Evolutionary conservation across 2,113 vertebrate genomes (phyloP), one percentile per base, ranked within the genome.

Genomic region (Caloenas nicobarica): DNA sequence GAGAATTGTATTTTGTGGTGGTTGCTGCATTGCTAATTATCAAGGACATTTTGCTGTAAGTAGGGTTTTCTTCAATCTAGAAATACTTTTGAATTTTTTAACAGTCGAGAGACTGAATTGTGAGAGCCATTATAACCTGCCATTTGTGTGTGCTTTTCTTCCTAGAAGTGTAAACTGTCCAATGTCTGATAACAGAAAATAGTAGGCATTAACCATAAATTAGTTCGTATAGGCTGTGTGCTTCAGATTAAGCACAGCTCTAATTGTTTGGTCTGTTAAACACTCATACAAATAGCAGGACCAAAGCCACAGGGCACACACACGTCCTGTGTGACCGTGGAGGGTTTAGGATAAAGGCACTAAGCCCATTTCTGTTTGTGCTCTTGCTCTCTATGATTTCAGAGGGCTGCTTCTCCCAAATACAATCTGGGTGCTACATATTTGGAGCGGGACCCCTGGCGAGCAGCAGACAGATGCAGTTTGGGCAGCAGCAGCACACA

Each of bases 51-150:
- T 91, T 62, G 14, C 53, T 88, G 3, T 56, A 87, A 89, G 62
- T 50, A 89, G n/a, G 7, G 26, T 50, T 93, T 81, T 91, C 62
- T 53, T 88, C 24, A n/a, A 62, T 54, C 72, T 82, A 58, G 68
- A 73, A 94, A 82, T 69, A 76, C 28, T 78, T 36, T 44, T 4
- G 5, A 53, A 11, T 53, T 88, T 88, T 74, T 69, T 72, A 61
- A 51, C 94, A 95, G 65, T 87, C 81, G 87, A 76, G 66, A 89
- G 36, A 57, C 51, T 80, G 80, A 81, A 87, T 46, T 85, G 33
- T 40, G 73, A 71, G 54, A 96, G 38, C 16, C 77, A 42, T 88
- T 91, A 74, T 81, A 87, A 58, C 26, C 56, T 93, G 82, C 74
- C 14, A 44, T 89, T 89, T 89, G 21, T 53, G 56, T n/a, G 6